phyloP scores from a whole-genome alignment of 2,113 vertebrate genomes.

The Melanocharis versteri region DNA sequence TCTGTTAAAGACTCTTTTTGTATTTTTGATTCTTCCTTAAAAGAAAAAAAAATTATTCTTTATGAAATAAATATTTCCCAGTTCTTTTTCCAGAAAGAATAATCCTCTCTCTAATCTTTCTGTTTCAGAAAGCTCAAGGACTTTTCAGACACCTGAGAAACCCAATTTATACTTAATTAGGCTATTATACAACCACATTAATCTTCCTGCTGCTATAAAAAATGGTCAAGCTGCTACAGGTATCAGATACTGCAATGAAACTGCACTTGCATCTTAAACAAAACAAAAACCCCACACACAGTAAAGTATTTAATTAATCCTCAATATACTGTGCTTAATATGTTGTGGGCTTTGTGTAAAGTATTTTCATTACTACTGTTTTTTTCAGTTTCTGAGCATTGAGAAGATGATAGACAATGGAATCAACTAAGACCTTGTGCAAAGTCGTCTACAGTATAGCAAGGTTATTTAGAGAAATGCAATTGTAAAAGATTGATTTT shows the following conservation, averaged over 20 bases:
- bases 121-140: conserved; percentile 52
- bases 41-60: background rate
- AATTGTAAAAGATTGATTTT: background rate
- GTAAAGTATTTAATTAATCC: background rate
- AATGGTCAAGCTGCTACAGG: conserved; percentile 40
- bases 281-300: background rate
- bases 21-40: background rate
- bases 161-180: conserved; percentile 63
- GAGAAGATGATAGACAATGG: background rate
- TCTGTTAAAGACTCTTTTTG: background rate
- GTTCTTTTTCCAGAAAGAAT: background rate
- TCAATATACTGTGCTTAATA: background rate
- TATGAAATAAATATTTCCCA: background rate
- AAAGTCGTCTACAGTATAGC: background rate
- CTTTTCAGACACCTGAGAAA: conserved; percentile 55
- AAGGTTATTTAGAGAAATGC: background rate
- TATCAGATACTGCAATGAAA: conserved; percentile 18
- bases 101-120: background rate
- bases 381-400: background rate
- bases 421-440: background rate
- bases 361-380: background rate
- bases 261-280: conserved; percentile 6
- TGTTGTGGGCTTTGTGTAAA: background rate
- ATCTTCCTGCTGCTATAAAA: conserved; percentile 59
- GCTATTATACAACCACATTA: conserved; percentile 58